These are phyloP conservation scores for Drosophila picticornis DNA, from an alignment of 2,888 invertebrate genomes.

Conservation along the genomic window DNA sequence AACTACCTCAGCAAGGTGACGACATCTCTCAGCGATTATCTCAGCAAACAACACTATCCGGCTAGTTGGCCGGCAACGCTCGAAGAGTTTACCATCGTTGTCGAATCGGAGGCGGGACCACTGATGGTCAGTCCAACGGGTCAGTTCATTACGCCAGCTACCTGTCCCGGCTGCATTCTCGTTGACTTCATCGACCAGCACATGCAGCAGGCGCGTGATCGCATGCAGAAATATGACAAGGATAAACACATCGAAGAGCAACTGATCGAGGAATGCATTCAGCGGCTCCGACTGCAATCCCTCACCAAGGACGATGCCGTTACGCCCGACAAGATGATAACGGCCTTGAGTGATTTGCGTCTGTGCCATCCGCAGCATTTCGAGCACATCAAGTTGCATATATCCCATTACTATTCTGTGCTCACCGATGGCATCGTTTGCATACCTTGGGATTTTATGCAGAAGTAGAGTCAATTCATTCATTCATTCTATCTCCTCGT, in stretches of 20 bases:
- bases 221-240: constrained; percentile 87
- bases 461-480: constrained; percentile 41
- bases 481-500: constrained; percentile 11
- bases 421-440: constrained; percentile 95
- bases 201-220: constrained; percentile 90
- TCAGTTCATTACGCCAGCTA: constrained; percentile 96
- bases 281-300: constrained; percentile 89
- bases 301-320: constrained; percentile 96
- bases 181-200: constrained; percentile 93
- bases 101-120: constrained; percentile 94
- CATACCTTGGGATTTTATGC: constrained; percentile 94
- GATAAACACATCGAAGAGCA: constrained; percentile 93
- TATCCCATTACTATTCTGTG: constrained; percentile 96
- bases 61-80: constrained; percentile 90
- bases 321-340: constrained; percentile 95
- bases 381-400: constrained; percentile 89
- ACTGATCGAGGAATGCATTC: constrained; percentile 89
- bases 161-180: constrained; percentile 94
- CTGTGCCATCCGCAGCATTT: constrained; percentile 85
- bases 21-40: constrained; percentile 93
- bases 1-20: constrained; percentile 92
- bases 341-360: constrained; percentile 91
- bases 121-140: constrained; percentile 97
- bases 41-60: constrained; percentile 89
- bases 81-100: constrained; percentile 88